These are phyloP conservation scores for Tetrapedia diversipes DNA, from an alignment of 2,888 invertebrate genomes.

Conservation along the genomic window DNA sequence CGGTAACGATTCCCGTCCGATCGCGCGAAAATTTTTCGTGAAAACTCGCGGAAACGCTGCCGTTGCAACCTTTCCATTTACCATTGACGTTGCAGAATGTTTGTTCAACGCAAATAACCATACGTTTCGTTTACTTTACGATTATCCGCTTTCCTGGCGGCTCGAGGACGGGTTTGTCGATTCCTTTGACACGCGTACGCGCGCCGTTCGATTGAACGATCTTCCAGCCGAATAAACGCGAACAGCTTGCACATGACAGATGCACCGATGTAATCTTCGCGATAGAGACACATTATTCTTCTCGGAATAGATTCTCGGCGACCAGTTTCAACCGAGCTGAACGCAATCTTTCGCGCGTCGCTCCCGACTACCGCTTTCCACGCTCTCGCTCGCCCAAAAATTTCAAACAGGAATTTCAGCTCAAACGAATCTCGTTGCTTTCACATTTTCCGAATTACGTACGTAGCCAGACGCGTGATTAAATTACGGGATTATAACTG, in stretches of 20 bases:
- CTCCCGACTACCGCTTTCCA: neutral
- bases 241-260: constrained; percentile 56
- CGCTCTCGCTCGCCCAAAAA: neutral
- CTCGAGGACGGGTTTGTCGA: constrained; percentile 38
- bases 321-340: neutral
- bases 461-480: neutral
- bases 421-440: too few relatives aligned
- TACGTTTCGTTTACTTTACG: constrained; percentile 7
- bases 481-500: neutral
- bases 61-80: neutral
- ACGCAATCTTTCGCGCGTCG: neutral
- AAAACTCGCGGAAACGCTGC: neutral
- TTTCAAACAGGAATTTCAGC: too few relatives aligned
- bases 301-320: neutral
- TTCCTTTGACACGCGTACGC: constrained; percentile 38
- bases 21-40: neutral
- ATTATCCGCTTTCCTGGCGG: constrained; percentile 1
- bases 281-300: constrained; percentile 29
- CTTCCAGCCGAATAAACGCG: constrained; percentile 44
- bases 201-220: constrained; percentile 49
- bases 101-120: neutral
- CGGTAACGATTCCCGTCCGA: neutral
- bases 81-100: neutral
- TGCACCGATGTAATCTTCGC: constrained; percentile 55
- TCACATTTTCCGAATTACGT: neutral